Base-by-base conservation (phyloP, 2,113 vertebrate species). In the Raja brachyura region DNA sequence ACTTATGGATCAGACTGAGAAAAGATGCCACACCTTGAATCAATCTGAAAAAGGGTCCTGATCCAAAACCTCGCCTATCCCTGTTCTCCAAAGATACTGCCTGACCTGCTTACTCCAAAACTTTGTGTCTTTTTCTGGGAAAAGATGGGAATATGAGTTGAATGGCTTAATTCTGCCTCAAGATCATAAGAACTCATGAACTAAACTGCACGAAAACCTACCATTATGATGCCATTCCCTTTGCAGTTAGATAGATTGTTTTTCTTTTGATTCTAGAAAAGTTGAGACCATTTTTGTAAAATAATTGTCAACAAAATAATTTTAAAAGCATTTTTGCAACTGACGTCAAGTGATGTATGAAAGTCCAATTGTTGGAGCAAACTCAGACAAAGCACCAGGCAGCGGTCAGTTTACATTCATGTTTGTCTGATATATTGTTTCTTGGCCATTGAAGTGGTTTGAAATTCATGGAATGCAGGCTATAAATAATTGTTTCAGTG, bases 371-470 rank as follows among this genome's bases (percentile, higher is more conserved):
- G 90, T 54, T 48, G 54, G 48, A n/a, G 28, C 31, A 33, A 28
- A 66, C 28, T 63, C 39, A 92, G 88, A 54, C 31, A 28, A 92
- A 92, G 20, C 73, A 92, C 68, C 59, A 68, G 18, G 18, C 66
- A 39, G 7, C 54, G 90, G 13, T 92, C 33, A 73, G 90, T 92
- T 92, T 54, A 73, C 88, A 25, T 92, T 73, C 68, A 28, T 92
- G 90, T 92, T 92, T 92, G 88, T 48, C 88, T 92, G 88, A 92
- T 63, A 73, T 92, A 70, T 39, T 63, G 88, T 73, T 92, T 39
- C 88, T 73, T 74, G 68, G 68, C 66, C 73, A 28, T 92, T 92
- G 59, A 92, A 92, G 90, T 54, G 68, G 66, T 25, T 74, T 39
- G 39, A 92, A 92, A 92, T 92, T 73, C 31, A 54, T 92, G 90